Percentiles rank a stretch among this genome's conserved stretches.
These are phyloP conservation scores for Lerista edwardsae DNA, from an alignment of 2,797 vertebrate species.

Conservation along the genomic window DNA sequence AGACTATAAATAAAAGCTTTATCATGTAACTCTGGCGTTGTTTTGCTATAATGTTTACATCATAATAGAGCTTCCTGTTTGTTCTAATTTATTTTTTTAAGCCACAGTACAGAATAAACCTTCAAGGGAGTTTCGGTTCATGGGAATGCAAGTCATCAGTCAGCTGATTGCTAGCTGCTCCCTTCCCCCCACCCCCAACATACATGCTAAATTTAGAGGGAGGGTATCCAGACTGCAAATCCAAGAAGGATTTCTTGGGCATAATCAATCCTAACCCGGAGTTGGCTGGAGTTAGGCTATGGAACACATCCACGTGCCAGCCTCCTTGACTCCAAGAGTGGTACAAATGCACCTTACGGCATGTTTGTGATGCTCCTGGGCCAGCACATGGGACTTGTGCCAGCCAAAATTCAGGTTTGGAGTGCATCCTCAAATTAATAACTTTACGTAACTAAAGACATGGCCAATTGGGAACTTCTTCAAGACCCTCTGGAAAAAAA, in stretches of 20 bases:
- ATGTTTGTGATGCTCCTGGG: no score
- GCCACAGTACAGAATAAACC: neutral
- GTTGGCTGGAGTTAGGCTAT: no score
- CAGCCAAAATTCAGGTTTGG: no score
- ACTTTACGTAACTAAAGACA: neutral
- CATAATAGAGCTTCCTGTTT: neutral
- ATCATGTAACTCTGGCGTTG: conserved; percentile 13
- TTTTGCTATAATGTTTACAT: neutral
- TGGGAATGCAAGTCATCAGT: neutral
- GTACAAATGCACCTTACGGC: no score
- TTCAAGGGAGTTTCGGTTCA: neutral
- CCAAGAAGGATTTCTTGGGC: neutral
- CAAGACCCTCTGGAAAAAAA: neutral
- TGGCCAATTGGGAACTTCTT: neutral
- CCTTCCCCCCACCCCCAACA: neutral
- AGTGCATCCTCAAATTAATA: neutral
- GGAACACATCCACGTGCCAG: no score
- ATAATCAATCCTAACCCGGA: no score
- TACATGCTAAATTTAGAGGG: neutral
- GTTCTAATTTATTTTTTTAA: conserved; percentile 15
- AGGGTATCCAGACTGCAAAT: neutral
- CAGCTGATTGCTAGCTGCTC: fast-evolving
- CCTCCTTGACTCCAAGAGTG: no score
- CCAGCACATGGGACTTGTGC: no score
- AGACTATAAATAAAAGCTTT: conserved; percentile 51